Conservation (phyloP, 2,113 vertebrate genomes). For the Lepus americanus region DNA sequence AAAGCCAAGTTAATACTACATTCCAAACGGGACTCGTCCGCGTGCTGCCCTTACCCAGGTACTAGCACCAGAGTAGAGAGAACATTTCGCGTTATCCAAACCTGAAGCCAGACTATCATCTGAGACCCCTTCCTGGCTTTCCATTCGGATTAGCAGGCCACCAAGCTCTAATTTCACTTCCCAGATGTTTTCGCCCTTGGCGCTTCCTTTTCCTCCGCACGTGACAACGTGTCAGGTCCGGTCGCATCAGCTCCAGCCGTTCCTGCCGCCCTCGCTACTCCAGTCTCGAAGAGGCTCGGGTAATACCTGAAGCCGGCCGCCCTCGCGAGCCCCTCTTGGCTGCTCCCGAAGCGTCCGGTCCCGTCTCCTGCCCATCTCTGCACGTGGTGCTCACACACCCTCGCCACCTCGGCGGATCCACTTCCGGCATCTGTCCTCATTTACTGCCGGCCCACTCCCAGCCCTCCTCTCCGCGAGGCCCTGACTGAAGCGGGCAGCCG, state of each 20-base stretch:
- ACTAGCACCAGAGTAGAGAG: background rate
- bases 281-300: background rate
- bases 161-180: background rate
- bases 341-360: background rate
- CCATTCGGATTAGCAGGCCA: background rate
- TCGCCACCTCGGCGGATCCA: background rate
- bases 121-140: background rate
- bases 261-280: background rate
- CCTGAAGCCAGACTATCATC: background rate
- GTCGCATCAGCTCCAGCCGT: background rate
- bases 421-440: background rate
- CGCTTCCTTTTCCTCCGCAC: background rate
- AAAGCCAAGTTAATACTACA: background rate
- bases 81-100: background rate
- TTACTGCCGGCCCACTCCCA: background rate
- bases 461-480: background rate
- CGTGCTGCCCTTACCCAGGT: background rate
- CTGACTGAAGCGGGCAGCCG: background rate
- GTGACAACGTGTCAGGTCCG: background rate
- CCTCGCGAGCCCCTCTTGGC: background rate
- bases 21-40: background rate
- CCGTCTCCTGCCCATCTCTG: background rate
- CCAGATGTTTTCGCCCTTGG: background rate
- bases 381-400: background rate
- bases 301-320: background rate